A percentile compares a stretch with the other conserved stretches of the same genome.
These are phyloP conservation scores for Herpailurus yagouaroundi DNA, from an alignment of 2,113 vertebrate species.

Conservation along the genomic window DNA sequence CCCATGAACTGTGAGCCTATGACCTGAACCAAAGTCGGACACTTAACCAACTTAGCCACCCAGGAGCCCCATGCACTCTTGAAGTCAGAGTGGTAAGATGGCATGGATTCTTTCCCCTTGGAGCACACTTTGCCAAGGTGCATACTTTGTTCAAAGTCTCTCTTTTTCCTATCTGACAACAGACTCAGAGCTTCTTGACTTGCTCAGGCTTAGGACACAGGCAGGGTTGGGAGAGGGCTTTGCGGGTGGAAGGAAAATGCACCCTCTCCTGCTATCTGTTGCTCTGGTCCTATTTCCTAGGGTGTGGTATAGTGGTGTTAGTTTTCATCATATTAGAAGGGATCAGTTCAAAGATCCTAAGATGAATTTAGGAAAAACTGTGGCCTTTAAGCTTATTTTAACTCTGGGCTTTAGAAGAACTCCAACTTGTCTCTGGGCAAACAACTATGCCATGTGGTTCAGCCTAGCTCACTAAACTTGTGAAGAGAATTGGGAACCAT, in stretches of 20 bases:
- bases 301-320: not conserved
- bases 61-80: too few species aligned
- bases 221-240: not conserved
- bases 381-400: not conserved
- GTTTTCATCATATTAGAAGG: not conserved
- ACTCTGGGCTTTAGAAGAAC: not conserved
- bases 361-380: not conserved
- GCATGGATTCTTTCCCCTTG: not conserved
- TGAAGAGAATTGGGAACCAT: not conserved
- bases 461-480: not conserved
- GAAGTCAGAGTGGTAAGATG: not conserved
- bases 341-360: not conserved
- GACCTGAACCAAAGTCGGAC: too few species aligned
- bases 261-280: not conserved
- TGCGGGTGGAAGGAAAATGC: too few species aligned
- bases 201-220: not conserved
- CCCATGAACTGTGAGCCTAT: too few species aligned
- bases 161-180: not conserved
- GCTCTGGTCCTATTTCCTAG: not conserved
- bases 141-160: not conserved
- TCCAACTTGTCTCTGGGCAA: not conserved
- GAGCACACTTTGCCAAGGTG: not conserved
- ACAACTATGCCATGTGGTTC: not conserved
- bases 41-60: too few species aligned
- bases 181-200: not conserved